phyloP scores from a whole-genome alignment of 2,113 vertebrate species.

The Paraplagusia blochii region DNA sequence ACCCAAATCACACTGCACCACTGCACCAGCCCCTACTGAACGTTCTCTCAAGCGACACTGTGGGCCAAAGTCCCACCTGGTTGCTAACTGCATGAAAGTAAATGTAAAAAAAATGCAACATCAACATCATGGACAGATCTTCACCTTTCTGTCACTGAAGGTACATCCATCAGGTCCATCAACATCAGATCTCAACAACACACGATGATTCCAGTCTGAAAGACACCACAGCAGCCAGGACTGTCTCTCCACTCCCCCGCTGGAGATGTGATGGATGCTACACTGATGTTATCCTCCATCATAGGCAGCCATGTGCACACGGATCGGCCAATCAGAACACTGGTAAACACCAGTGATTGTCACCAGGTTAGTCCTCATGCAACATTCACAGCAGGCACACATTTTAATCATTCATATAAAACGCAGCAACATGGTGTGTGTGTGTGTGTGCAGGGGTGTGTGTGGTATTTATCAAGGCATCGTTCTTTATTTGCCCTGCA shows the following conservation, averaged over 20 bases:
- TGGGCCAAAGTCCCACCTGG: too few species aligned
- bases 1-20: too few species aligned
- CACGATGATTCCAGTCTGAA: conserved; percentile 26
- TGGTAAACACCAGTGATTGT: conserved; percentile 42
- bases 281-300: conserved; percentile 53
- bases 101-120: too few species aligned
- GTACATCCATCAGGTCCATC: too few species aligned
- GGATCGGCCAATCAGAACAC: conserved; percentile 44
- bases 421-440: conserved; percentile 42
- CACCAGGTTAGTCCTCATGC: conserved; percentile 55
- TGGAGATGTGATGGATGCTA: conserved; percentile 13
- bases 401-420: conserved; percentile 66
- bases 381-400: conserved; percentile 59
- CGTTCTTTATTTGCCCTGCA: not conserved
- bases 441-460: too few species aligned
- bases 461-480: too few species aligned
- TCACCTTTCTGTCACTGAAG: too few species aligned
- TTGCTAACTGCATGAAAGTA: too few species aligned
- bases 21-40: too few species aligned
- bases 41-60: too few species aligned
- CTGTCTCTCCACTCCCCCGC: conserved; percentile 1
- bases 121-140: too few species aligned
- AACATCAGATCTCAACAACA: conserved; percentile 3
- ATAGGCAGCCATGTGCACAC: conserved; percentile 28
- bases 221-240: not conserved